Conservation (phyloP, 2,888 invertebrate genomes). For the Heteropelma amictum region DNA sequence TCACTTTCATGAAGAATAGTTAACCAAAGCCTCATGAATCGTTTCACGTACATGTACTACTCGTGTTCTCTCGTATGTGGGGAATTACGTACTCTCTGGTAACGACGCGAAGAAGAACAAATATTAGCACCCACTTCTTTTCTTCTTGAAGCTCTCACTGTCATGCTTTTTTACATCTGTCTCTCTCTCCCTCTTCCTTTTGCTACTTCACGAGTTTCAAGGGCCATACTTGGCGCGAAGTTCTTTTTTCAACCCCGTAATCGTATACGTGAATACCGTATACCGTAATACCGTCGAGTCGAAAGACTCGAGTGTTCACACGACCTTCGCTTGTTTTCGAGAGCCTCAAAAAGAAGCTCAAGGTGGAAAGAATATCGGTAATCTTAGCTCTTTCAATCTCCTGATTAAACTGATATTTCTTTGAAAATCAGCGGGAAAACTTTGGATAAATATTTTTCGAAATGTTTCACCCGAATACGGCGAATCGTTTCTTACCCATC, state of each 20-base stretch:
- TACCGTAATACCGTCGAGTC: no score
- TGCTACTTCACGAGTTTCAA: background rate
- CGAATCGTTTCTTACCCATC: no score
- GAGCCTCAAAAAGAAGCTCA: no score
- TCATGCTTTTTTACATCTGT: background rate
- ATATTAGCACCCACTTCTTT: constrained; percentile 45
- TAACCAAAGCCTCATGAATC: background rate
- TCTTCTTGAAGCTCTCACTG: background rate
- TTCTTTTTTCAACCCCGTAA: constrained; percentile 17
- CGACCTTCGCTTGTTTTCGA: no score
- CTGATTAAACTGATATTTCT: no score
- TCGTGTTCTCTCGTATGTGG: constrained; percentile 19
- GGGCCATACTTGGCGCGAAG: constrained; percentile 24
- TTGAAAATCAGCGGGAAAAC: no score
- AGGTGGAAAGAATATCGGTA: no score
- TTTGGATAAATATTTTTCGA: no score
- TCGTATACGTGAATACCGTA: no score
- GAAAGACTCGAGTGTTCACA: no score
- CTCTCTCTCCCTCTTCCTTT: background rate
- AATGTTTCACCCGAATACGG: no score
- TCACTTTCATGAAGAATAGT: background rate
- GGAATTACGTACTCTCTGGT: constrained; percentile 19
- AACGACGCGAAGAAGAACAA: constrained; percentile 40
- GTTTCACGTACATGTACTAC: background rate
- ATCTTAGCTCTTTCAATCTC: no score